Percentiles rank a stretch among this genome's conserved stretches.
These are phyloP conservation scores for Lutjanus campechanus DNA, from an alignment of 2,797 vertebrate genomes.

Conservation along the genomic window DNA sequence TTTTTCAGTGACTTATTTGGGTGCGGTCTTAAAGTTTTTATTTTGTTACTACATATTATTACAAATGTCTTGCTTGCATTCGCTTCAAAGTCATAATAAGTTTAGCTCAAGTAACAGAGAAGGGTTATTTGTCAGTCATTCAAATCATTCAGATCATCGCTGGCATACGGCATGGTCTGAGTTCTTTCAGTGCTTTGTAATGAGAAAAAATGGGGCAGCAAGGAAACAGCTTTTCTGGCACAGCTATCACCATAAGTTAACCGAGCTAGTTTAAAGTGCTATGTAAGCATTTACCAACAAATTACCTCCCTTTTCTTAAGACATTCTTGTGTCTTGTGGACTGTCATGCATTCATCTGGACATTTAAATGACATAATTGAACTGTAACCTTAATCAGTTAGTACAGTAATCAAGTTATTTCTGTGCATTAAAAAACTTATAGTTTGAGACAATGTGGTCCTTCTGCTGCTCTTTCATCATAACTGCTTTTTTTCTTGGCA, in stretches of 20 bases:
- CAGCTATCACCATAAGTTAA: not conserved
- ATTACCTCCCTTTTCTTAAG: not conserved
- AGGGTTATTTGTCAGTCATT: not conserved
- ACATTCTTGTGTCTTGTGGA: not conserved
- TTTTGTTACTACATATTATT: not conserved
- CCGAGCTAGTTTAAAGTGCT: not conserved
- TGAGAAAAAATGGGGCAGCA: not conserved
- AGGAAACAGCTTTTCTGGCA: not conserved
- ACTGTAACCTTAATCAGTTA: not conserved
- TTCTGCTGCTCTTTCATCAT: conserved; percentile 21
- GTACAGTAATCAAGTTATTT: not conserved
- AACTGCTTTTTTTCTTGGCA: conserved; percentile 11
- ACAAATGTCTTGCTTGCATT: not conserved
- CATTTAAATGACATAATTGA: not conserved
- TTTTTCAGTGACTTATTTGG: not conserved
- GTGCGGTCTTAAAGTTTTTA: not conserved
- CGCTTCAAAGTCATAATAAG: not conserved
- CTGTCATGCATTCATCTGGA: not conserved
- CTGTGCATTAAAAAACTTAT: not conserved
- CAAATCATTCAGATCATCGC: not conserved
- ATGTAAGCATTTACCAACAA: not conserved
- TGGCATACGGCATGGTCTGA: not conserved
- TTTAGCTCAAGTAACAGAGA: not conserved
- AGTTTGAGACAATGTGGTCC: conserved; percentile 1
- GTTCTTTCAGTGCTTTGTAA: conserved; percentile 7